These are phyloP conservation scores for Lethenteron camtschaticum DNA, from an alignment of 2,113 vertebrate species.

Conservation along the genomic window DNA sequence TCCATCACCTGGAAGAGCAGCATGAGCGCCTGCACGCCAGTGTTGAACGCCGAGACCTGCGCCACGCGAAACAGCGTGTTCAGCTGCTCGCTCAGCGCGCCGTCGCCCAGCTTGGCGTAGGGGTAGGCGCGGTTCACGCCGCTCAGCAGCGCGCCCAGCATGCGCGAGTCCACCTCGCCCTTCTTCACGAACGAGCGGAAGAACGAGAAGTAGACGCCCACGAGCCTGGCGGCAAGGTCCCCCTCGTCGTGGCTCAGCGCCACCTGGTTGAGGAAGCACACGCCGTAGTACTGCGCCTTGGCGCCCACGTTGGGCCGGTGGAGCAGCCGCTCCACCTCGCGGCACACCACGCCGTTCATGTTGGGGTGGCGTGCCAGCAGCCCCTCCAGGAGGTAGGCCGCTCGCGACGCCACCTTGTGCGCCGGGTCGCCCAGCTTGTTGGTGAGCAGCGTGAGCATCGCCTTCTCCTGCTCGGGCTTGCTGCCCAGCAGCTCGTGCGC, in stretches of 20 bases:
- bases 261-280: conserved; percentile 4
- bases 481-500: background rate
- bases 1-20: conserved; percentile 3
- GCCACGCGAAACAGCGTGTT: background rate
- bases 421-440: conserved; percentile 1
- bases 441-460: conserved; percentile 1
- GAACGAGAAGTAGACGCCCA: background rate
- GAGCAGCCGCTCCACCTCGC: conserved; percentile 2
- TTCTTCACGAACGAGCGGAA: conserved; percentile 1
- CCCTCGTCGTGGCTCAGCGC: background rate
- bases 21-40: background rate
- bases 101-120: background rate
- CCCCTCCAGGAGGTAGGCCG: background rate
- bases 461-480: conserved; percentile 6
- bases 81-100: background rate
- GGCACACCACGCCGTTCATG: background rate
- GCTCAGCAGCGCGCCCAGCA: background rate
- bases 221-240: background rate
- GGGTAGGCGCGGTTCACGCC: conserved; percentile 4
- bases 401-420: conserved; percentile 3
- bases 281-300: background rate
- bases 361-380: background rate
- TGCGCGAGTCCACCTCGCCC: background rate
- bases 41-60: background rate
- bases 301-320: background rate